Base-by-base conservation (phyloP, 2,113 vertebrate species). In the Pterophyllum scalare region DNA sequence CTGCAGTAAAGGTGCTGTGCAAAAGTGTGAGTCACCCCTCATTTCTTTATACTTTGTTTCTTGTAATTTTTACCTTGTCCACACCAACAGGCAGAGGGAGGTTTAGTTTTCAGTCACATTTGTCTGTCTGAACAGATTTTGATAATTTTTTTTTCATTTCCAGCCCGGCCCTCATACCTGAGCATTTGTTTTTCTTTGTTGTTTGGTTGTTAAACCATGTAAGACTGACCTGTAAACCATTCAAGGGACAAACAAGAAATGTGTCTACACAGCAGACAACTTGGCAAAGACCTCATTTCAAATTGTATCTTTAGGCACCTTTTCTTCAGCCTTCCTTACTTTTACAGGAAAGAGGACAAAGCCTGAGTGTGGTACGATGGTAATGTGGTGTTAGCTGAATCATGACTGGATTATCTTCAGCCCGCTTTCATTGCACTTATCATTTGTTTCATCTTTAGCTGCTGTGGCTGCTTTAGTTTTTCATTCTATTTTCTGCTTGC, bases 401-500 rank as follows among this genome's bases (percentile, higher is more conserved):
- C 12, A 31, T 72, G 28, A 31, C 24, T 56, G 24, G 7, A 49
- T 1, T 59, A 56, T 64, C n/a, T 40, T 52, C 38, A 17, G 13
- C 14, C 6, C 31, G 20, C 24, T 52, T 52, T 72, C 17, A 52
- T 54, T 72, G 67, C 19, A 72, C 19, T 54, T 72, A 52, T 84
- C 60, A 40, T 24, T 59, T 28, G 52, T 74, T 81, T 72, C 33
- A 82, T 82, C 80, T 82, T 43, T 20, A 35, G 54, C 31, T 22
- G 35, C 43, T 77, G 58, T 33, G 14, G 82, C 59, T 64, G 59
- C 62, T 76, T 64, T 67, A 35, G 81, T 85, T 6, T 85, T 77
- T 81, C 64, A 75, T 20, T 20, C 78, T 78, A 5, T 20, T 85
- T 75, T 76, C 61, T 65, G 17, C 46, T 58, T n/a, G n/a, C 20